Evolutionary conservation across 2,113 vertebrate species (phyloP).

Genomic region (Labeo catla): DNA sequence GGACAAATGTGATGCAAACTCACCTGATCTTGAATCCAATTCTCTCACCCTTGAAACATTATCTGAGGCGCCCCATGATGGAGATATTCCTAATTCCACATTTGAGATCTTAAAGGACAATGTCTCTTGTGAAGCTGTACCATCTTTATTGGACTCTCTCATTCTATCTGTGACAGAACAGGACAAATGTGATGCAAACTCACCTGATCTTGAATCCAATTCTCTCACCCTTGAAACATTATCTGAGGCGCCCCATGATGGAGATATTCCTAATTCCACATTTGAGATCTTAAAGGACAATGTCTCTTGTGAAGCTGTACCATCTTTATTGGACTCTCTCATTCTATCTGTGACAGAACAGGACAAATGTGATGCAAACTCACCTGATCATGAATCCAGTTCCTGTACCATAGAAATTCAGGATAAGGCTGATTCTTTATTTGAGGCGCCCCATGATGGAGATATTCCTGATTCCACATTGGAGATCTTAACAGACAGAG

Average conservation of each 20-base stretch:
- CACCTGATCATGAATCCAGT: too few species aligned
- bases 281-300: not conserved
- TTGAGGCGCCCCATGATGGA: not conserved
- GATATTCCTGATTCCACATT: not conserved
- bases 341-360: too few species aligned
- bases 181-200: not conserved
- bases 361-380: too few species aligned
- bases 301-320: not conserved
- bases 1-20: too few species aligned
- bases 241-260: too few species aligned
- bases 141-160: not conserved
- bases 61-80: not conserved
- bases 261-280: not conserved
- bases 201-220: not conserved
- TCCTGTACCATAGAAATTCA: too few species aligned
- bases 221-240: not conserved
- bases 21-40: too few species aligned
- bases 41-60: too few species aligned
- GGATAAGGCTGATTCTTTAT: not conserved
- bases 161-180: not conserved
- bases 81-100: conserved; percentile 1
- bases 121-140: not conserved
- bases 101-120: not conserved
- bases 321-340: not conserved
- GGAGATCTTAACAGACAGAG: not conserved